Evolutionary conservation across 2,113 vertebrate species (phyloP).

Genomic region (Casuarius casuarius): DNA sequence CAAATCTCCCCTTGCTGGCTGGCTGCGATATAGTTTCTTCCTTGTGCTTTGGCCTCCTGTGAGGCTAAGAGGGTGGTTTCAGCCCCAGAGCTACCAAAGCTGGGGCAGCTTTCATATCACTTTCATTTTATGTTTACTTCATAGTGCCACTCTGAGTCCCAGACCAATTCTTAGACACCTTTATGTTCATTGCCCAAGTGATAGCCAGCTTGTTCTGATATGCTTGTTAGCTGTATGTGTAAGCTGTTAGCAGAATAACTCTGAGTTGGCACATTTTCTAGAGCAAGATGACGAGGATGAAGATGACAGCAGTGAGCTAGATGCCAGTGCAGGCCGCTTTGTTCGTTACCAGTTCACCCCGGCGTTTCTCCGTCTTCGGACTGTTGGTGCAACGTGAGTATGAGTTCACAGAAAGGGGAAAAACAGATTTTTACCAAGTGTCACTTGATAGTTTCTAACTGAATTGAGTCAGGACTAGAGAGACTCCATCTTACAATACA

Average conservation of each 20-base stretch:
- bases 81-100: not conserved
- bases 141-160: not conserved
- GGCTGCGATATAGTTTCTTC: not conserved
- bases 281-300: conserved; percentile 84
- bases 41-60: not conserved
- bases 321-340: conserved; percentile 91
- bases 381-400: conserved; percentile 97
- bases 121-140: not conserved
- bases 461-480: not conserved
- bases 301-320: conserved; percentile 83
- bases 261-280: conserved; percentile 37
- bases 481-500: not conserved
- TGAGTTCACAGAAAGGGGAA: not conserved
- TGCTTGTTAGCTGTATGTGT: rapidly evolving
- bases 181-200: not conserved
- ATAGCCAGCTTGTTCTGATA: not conserved
- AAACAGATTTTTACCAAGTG: not conserved
- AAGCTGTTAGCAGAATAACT: rapidly evolving
- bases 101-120: not conserved
- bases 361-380: conserved; percentile 92
- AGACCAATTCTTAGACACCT: not conserved
- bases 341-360: conserved; percentile 98
- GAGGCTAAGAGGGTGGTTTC: not conserved
- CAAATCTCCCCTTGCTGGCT: not conserved
- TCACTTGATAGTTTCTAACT: not conserved